Conservation (phyloP, 2,797 vertebrate genomes). For the Mycteria americana region DNA sequence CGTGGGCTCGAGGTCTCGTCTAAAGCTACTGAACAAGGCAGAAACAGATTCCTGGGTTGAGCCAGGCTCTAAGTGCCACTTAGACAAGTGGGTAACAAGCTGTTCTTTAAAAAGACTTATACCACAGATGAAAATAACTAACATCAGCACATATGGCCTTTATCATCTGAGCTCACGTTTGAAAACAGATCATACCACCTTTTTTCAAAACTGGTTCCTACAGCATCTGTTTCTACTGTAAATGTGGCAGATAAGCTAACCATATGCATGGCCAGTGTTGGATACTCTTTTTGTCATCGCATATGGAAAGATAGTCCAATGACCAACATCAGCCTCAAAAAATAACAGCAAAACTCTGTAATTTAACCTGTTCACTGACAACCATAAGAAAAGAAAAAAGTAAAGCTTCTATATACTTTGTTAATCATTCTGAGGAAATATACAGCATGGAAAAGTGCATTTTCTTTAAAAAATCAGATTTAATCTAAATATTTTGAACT, state of each 20-base stretch:
- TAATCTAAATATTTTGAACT: neutral
- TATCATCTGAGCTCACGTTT: neutral
- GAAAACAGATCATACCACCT: neutral
- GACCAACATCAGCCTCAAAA: conserved; percentile 15
- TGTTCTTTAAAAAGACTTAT: neutral
- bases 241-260: conserved; percentile 22
- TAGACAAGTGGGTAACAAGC: neutral
- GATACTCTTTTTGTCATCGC: conserved; percentile 9
- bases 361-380: neutral
- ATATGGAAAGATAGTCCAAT: neutral
- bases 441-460: neutral
- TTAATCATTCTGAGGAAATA: neutral
- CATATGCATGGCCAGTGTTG: neutral
- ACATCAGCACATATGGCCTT: neutral
- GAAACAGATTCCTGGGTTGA: neutral
- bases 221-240: neutral
- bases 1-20: fast-evolving
- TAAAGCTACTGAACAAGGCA: neutral
- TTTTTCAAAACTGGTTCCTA: neutral
- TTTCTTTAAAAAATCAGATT: neutral
- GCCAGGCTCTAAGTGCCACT: neutral
- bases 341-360: neutral
- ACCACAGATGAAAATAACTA: neutral
- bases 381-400: fast-evolving
- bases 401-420: neutral